Conservation (phyloP, 2,888 invertebrate species). For the Onchidella celtica region DNA sequence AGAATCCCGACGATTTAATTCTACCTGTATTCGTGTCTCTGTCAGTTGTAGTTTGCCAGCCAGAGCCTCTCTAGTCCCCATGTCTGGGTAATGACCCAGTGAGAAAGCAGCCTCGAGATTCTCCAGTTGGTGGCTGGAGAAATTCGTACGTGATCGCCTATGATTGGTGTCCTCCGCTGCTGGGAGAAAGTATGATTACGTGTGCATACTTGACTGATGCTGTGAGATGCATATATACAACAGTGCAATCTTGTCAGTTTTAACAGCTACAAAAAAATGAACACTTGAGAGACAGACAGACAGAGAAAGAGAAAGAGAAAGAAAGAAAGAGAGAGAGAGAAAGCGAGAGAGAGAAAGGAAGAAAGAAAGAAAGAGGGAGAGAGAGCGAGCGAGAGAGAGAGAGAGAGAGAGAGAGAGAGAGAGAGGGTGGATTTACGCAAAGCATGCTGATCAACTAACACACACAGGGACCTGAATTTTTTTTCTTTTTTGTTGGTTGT, state of each 20-base stretch:
- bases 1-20: too few species aligned
- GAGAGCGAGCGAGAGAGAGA: conserved; percentile 1
- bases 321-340: conserved; percentile 10
- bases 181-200: neutral
- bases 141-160: conserved; percentile 81
- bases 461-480: neutral
- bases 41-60: conserved; percentile 97
- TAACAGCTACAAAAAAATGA: neutral
- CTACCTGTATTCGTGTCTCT: conserved; percentile 98
- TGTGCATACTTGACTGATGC: neutral
- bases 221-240: too few species aligned
- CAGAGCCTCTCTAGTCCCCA: conserved; percentile 98
- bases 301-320: neutral
- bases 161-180: conserved; percentile 64
- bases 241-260: too few species aligned
- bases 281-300: neutral
- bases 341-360: neutral
- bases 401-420: neutral
- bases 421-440: too few species aligned
- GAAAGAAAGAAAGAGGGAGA: neutral
- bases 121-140: conserved; percentile 85
- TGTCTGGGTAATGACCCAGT: conserved; percentile 97
- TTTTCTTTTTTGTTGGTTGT: neutral
- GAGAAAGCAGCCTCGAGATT: conserved; percentile 95
- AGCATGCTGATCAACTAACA: neutral